Conservation (phyloP, 1,140 invertebrate genomes). For the Papilio glaucus region DNA sequence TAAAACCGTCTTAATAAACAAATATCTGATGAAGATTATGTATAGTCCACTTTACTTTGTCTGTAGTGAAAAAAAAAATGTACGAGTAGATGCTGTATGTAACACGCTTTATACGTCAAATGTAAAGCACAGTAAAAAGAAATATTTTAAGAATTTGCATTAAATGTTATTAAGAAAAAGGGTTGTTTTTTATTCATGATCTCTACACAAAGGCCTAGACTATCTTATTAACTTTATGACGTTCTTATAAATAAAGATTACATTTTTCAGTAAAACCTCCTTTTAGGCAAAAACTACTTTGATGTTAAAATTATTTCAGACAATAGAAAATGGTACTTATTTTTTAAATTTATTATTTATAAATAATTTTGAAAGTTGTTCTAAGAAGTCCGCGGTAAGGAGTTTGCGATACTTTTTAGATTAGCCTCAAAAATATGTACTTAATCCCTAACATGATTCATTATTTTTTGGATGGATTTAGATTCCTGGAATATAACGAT, state of each 20-base stretch:
- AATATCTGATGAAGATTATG: too few relatives aligned
- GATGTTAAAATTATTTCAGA: background rate
- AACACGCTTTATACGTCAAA: too few relatives aligned
- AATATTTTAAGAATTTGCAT: background rate
- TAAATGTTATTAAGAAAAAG: background rate
- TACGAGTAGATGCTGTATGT: too few relatives aligned
- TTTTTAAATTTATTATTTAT: background rate
- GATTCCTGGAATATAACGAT: too few relatives aligned
- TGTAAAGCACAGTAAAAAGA: too few relatives aligned
- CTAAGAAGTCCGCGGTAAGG: background rate
- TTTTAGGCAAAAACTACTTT: background rate
- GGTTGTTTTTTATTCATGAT: background rate
- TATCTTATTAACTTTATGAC: constrained; percentile 11
- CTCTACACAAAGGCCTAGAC: background rate
- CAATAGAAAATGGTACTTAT: background rate
- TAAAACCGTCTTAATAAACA: too few relatives aligned
- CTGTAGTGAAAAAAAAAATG: too few relatives aligned
- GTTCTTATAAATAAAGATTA: background rate
- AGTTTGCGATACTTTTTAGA: too few relatives aligned
- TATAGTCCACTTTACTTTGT: too few relatives aligned
- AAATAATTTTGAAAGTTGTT: background rate
- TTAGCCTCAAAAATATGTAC: too few relatives aligned
- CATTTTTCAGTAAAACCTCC: background rate
- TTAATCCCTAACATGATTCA: too few relatives aligned
- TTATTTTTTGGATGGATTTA: too few relatives aligned